Evolutionary conservation across 2,888 invertebrate genomes (phyloP).

Genomic region (Germaria angustata): DNA sequence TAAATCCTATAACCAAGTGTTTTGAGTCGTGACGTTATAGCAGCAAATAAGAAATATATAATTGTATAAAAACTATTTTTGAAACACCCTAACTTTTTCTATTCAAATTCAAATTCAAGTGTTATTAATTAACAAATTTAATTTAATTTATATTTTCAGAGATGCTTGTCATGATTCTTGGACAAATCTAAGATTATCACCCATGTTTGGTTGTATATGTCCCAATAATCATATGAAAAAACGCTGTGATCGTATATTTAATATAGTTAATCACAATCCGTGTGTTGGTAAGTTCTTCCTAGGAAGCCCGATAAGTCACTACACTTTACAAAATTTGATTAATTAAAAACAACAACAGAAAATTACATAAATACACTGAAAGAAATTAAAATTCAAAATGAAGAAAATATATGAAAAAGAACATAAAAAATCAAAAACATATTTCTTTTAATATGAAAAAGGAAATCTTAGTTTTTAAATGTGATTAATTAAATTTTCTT

Average conservation of each 20-base stretch:
- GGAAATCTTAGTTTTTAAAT: constrained; percentile 13
- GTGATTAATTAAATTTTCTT: not conserved
- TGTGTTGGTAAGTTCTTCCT: constrained; percentile 89
- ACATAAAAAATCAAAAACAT: constrained; percentile 46
- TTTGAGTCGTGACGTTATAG: no score
- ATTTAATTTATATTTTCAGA: constrained; percentile 80
- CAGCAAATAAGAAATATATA: no score
- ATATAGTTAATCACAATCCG: constrained; percentile 94
- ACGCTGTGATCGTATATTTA: constrained; percentile 92
- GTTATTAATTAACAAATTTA: no score
- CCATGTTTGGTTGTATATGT: constrained; percentile 95
- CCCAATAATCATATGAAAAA: constrained; percentile 94
- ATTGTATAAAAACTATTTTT: no score
- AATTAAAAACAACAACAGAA: constrained; percentile 53
- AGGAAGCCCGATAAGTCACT: constrained; percentile 26
- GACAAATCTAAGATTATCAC: constrained; percentile 91
- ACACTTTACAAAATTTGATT: constrained; percentile 39
- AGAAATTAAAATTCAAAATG: constrained; percentile 17
- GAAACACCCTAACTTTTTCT: no score
- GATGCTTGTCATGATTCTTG: constrained; percentile 92
- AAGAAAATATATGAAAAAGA: constrained; percentile 16
- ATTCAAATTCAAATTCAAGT: no score
- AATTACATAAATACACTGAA: constrained; percentile 50
- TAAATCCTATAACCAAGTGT: no score
- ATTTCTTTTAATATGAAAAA: constrained; percentile 12